Conservation (phyloP, 2,113 vertebrate genomes). For the Pygoscelis adeliae region DNA sequence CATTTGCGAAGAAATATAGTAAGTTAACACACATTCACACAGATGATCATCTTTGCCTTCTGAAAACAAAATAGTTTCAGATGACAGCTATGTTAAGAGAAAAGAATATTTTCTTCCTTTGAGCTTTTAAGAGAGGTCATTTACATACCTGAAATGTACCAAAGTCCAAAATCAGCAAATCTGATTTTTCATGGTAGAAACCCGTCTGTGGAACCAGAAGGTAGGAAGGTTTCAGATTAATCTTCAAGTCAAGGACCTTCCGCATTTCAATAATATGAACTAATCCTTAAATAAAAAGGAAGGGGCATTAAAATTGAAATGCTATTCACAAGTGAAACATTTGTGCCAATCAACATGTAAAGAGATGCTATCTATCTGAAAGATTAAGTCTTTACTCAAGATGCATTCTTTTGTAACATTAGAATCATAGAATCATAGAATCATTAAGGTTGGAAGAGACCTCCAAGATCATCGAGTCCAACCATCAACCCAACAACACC, state of each 20-base stretch:
- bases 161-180: conserved; percentile 92
- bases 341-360: background rate
- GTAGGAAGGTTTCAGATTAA: conserved; percentile 93
- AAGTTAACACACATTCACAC: background rate
- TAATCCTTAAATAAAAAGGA: conserved; percentile 79
- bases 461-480: too few species aligned
- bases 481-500: too few species aligned
- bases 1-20: background rate
- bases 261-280: conserved; percentile 93
- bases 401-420: background rate
- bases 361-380: background rate
- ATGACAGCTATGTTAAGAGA: background rate
- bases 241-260: conserved; percentile 89
- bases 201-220: conserved; percentile 88
- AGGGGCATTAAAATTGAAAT: background rate
- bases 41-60: background rate
- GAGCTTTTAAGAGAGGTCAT: background rate
- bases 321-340: background rate
- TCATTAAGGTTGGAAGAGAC: too few species aligned
- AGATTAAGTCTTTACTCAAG: background rate
- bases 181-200: conserved; percentile 81
- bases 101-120: background rate
- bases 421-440: too few species aligned
- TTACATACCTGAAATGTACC: conserved; percentile 88
- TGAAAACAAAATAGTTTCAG: background rate